Evolutionary conservation across 2,113 vertebrate genomes (phyloP).

Genomic region (Gymnorhina tibicen): DNA sequence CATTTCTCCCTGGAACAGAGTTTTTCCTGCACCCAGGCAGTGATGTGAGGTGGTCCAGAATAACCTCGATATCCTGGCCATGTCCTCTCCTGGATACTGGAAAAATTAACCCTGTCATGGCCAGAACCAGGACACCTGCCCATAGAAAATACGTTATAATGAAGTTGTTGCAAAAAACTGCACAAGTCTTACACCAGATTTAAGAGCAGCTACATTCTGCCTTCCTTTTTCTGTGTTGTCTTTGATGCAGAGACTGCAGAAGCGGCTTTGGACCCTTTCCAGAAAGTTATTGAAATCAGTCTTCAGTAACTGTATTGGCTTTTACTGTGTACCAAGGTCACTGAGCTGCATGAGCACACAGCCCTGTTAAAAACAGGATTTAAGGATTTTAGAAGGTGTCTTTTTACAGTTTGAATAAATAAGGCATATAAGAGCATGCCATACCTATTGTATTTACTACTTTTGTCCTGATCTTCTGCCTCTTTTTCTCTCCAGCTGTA

Average conservation of each 20-base stretch:
- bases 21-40: not conserved
- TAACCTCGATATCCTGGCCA: not conserved
- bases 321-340: not conserved
- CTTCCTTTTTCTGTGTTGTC: not conserved
- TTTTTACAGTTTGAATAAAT: not conserved
- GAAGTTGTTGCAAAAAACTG: not conserved
- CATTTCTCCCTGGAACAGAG: not conserved
- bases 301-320: not conserved
- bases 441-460: not conserved
- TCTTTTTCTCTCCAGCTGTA: not conserved
- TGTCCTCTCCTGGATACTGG: not conserved
- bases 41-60: not conserved
- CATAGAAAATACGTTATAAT: not conserved
- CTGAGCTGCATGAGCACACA: not conserved
- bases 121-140: not conserved
- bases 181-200: not conserved
- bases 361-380: not conserved
- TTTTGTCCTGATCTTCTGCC: not conserved
- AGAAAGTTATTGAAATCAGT: not conserved
- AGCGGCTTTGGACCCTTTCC: not conserved
- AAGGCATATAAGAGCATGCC: not conserved
- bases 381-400: not conserved
- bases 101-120: not conserved
- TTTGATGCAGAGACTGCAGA: not conserved
- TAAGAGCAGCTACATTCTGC: not conserved